phyloP scores from a whole-genome alignment of 1,140 invertebrate genomes.

The Limonius californicus region DNA sequence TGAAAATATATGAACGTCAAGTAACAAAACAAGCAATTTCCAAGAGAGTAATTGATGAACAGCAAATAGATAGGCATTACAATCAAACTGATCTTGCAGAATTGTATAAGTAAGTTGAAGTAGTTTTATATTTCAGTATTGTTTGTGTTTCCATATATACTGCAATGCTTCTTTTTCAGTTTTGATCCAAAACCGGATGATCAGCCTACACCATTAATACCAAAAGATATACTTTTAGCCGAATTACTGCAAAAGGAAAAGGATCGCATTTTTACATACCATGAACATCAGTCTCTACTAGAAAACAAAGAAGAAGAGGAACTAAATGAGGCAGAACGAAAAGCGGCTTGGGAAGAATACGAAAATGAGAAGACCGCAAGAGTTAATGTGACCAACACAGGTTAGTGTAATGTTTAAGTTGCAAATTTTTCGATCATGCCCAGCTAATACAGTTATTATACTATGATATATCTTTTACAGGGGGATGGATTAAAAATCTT shows the following conservation, averaged over 20 bases:
- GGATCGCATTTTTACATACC: conserved; percentile 64
- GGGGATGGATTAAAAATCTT: conserved; percentile 23
- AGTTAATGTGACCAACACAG: neutral
- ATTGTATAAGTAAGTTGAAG: conserved; percentile 64
- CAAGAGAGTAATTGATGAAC: conserved; percentile 81
- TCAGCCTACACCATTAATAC: conserved; percentile 53
- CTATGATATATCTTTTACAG: no score
- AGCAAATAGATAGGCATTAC: conserved; percentile 85
- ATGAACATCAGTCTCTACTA: conserved; percentile 80
- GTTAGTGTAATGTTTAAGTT: neutral
- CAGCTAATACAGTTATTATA: no score
- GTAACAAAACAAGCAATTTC: conserved; percentile 81
- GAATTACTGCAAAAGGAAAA: conserved; percentile 65
- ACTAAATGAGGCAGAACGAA: conserved; percentile 86
- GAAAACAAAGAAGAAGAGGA: conserved; percentile 87
- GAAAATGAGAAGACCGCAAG: conserved; percentile 68
- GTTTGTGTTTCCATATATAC: neutral
- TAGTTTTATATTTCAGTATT: no score
- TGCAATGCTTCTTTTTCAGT: conserved; percentile 23
- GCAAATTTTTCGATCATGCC: neutral
- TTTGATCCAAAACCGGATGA: conserved; percentile 38
- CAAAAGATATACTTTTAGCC: conserved; percentile 69
- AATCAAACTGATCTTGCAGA: conserved; percentile 69
- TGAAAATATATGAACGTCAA: conserved; percentile 87
- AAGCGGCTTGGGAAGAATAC: conserved; percentile 93